Base-by-base conservation (phyloP, 2,113 vertebrate genomes). In the Daubentonia madagascariensis region DNA sequence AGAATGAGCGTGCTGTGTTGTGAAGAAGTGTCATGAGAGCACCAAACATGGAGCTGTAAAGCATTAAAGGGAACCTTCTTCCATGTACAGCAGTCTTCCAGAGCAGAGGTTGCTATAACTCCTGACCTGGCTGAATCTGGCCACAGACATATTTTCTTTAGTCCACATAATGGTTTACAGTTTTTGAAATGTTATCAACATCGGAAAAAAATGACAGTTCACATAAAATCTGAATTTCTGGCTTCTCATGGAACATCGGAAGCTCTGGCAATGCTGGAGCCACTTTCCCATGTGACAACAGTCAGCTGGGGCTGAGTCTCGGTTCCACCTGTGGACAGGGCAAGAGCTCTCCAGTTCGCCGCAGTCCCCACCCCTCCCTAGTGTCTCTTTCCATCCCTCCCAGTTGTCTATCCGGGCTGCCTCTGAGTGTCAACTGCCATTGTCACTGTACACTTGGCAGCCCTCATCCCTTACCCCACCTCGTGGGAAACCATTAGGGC, bases 11-110 rank as follows among this genome's bases (percentile, higher is more conserved):
- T 37, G 59, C 37, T 20, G 45, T 5, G 6, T 50, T 17, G 14
- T 28, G 35, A 3, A 30, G 50, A 48, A 35, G 30, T 1, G 17
- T 35, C n/a, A 30, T 4, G n/a, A 35, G 1, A 45, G 10, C 6
- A 25, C 20, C 35, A 11, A 7, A 22, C 5, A 0, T 0, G 9
- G 70, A 65, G 20, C 5, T 45, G 35, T 28, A 17, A 20, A n/a
- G 45, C 13, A 18, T 32, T 61, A 32, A 67, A 8, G 6, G 25
- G 32, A 84, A 91, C 3, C 16, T 4, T 50, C 25, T 23, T 57
- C 40, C 68, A 11, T 1, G 1, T 43, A 23, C 4, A 8, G 5
- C 14, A 6, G n/a, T 40, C 50, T 85, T 88, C 20, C 9, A 79
- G 57, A 52, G 45, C 54, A 43, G 72, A 84, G 20, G 52, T 32